Evolutionary conservation across 2,888 invertebrate species (phyloP), one percentile per base, ranked within the genome.

Genomic region (Papilio gigon): DNA sequence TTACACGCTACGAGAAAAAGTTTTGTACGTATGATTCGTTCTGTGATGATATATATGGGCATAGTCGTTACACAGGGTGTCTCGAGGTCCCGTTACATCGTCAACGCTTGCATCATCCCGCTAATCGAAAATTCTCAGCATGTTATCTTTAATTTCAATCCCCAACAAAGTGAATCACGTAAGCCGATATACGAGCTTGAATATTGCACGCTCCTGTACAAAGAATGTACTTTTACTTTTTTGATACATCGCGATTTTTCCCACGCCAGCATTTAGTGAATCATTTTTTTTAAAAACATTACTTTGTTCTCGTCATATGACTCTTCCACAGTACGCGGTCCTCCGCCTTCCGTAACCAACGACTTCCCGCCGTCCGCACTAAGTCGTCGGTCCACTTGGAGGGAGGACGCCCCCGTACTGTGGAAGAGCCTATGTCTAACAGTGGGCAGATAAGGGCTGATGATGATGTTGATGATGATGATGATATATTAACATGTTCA

Each of bases 161-260:
- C 84, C 84, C 85, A 78, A 80, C 77, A 79, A 84, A 84, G 87
- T 90, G 89, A 90, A 89, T 89, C 88, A 89, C 82, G 83, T 81
- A 73, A 58, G 70, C 82, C 78, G 81, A 86, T 88, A 88, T 84
- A 85, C 84, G 85, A 85, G 82, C 81, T 83, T 84, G 81, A 84
- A 85, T 88, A 86, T 86, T 76, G 81, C 82, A 79, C 22, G 62
- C 62, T 68, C 42, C 83, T 84, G 85, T 86, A 86, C 86, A 88
- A 90, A 89, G 90, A 89, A 87, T 89, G 86, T 78, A 88, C 90
- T 90, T 86, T 90, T 91, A 90, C 91, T 90, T 89, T 90, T 90
- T 87, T 83, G 78, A 83, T 82, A 78, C 78, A 78, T 78, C 8
- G 79, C 78, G 77, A 80, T 87, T 85, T 70, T 88, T 88, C 88